Percentiles rank a stretch among this genome's conserved stretches.
These are phyloP conservation scores for Actenoides hombroni DNA, from an alignment of 2,113 vertebrate species.

Conservation along the genomic window DNA sequence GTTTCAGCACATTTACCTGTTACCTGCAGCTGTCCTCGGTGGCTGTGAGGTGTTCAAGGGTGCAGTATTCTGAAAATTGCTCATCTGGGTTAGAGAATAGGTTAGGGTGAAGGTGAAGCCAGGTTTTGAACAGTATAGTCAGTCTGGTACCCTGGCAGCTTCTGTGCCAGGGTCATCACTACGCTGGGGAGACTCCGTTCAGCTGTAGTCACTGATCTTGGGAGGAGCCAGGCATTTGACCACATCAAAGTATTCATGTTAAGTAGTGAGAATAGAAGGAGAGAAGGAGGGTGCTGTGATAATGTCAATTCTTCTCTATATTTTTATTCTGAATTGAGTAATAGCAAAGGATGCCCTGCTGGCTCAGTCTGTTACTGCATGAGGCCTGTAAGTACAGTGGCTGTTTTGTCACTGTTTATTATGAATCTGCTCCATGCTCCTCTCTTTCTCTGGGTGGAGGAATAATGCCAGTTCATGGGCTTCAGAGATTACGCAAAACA, in stretches of 20 bases:
- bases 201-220: too few species aligned
- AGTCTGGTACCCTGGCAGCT: background rate
- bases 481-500: background rate
- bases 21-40: background rate
- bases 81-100: background rate
- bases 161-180: background rate
- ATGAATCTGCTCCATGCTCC: background rate
- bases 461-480: background rate
- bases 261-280: background rate
- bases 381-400: background rate
- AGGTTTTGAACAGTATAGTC: background rate
- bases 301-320: background rate
- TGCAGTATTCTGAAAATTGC: background rate
- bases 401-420: background rate
- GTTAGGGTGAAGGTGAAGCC: background rate
- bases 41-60: background rate
- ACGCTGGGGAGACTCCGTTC: background rate
- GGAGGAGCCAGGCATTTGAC: background rate
- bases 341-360: background rate
- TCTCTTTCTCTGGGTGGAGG: background rate
- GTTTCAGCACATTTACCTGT: background rate
- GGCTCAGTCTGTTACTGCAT: background rate
- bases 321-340: background rate
- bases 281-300: background rate
- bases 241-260: background rate